Conservation (phyloP, 2,797 vertebrate genomes). For the Adelosebastes latens region DNA sequence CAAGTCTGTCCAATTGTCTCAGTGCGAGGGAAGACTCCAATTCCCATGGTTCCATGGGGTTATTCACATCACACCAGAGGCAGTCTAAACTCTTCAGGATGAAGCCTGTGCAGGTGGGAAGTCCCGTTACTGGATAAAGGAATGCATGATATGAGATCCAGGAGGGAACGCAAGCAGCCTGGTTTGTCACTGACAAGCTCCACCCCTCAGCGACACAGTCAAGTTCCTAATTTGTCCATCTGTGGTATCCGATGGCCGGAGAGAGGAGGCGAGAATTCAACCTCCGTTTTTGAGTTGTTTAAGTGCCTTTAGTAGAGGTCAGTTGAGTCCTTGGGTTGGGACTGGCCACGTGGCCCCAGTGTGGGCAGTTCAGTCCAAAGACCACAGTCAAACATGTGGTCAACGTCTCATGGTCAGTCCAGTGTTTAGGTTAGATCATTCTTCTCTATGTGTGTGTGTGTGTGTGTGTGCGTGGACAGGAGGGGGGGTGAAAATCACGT, state of each 20-base stretch:
- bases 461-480: not conserved
- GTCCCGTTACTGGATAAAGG: conserved; percentile 74
- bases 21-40: conserved; percentile 84
- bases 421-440: conserved; percentile 74
- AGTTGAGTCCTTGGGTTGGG: conserved; percentile 60
- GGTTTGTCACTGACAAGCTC: conserved; percentile 60
- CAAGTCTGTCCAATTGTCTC: conserved; percentile 81
- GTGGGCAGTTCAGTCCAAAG: conserved; percentile 59
- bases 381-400: conserved; percentile 60
- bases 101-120: conserved; percentile 66
- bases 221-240: conserved; percentile 69
- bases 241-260: conserved; percentile 49
- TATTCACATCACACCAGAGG: conserved; percentile 68
- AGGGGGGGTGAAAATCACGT: conserved; percentile 31
- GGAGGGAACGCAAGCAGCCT: conserved; percentile 65
- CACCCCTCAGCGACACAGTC: conserved; percentile 60
- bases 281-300: conserved; percentile 51
- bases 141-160: conserved; percentile 79
- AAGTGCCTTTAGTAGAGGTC: conserved; percentile 75
- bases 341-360: conserved; percentile 50
- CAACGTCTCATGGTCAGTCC: conserved; percentile 79
- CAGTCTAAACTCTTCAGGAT: conserved; percentile 63
- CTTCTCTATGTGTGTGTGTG: conserved; percentile 23
- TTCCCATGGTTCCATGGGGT: conserved; percentile 82
- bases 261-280: conserved; percentile 29